A percentile compares a stretch with the other conserved stretches of the same genome.
These are phyloP conservation scores for Tragelaphus imberbis DNA, from an alignment of 2,113 vertebrate species.

Conservation along the genomic window DNA sequence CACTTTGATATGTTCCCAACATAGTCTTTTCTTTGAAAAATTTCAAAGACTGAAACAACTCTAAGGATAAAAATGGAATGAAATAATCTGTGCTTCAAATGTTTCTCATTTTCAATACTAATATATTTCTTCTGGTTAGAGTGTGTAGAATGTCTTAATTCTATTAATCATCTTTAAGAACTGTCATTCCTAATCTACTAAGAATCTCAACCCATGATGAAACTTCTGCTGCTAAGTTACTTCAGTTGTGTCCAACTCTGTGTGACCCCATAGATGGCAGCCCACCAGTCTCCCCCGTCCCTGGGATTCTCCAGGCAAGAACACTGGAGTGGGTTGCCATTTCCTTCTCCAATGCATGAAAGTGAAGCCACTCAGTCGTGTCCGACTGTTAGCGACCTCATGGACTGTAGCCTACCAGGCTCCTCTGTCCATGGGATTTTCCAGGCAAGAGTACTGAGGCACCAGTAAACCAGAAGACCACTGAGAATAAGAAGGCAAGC, in stretches of 20 bases:
- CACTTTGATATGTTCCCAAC: not conserved
- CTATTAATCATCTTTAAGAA: not conserved
- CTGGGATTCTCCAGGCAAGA: too few relatives aligned
- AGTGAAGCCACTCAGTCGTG: rapidly evolving
- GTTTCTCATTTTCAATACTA: not conserved
- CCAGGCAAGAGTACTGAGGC: not conserved
- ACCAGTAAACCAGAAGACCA: not conserved
- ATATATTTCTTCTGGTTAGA: not conserved
- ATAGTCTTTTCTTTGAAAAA: not conserved
- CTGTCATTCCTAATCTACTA: not conserved
- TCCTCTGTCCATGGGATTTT: too few relatives aligned
- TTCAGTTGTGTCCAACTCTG: rapidly evolving
- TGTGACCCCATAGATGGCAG: too few relatives aligned
- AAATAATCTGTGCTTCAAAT: not conserved
- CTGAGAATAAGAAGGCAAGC: not conserved
- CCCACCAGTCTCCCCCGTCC: too few relatives aligned
- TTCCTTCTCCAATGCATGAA: too few relatives aligned
- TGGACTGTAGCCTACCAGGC: too few relatives aligned
- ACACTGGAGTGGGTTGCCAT: too few relatives aligned
- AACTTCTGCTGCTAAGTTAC: too few relatives aligned
- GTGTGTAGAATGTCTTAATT: not conserved
- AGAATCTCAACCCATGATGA: not conserved
- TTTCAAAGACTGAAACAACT: not conserved
- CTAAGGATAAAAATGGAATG: not conserved
- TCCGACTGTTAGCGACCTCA: rapidly evolving